Evolutionary conservation across 2,797 vertebrate species (phyloP).

Genomic region (Poeciliopsis infans): DNA sequence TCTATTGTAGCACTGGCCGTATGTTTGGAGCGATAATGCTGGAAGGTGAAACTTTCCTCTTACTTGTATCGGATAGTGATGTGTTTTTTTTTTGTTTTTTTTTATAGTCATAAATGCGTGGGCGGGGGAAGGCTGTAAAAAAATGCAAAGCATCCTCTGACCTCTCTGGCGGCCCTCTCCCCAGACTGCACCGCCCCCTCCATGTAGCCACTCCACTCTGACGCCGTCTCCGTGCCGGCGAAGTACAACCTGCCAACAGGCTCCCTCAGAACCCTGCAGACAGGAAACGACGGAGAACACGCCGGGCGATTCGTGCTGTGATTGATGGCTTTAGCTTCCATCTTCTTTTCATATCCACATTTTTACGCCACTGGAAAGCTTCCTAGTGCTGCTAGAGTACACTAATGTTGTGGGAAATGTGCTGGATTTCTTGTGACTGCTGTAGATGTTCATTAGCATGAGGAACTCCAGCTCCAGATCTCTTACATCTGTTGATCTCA

Average conservation of each 20-base stretch:
- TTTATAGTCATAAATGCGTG: background rate
- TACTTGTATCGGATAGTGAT: background rate
- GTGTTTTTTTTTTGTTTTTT: background rate
- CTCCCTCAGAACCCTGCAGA: conserved; percentile 89
- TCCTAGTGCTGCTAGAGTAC: background rate
- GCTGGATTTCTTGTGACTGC: background rate
- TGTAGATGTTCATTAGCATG: background rate
- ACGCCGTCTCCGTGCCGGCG: conserved; percentile 95
- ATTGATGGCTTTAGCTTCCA: background rate
- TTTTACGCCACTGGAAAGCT: background rate
- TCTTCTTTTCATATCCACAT: background rate
- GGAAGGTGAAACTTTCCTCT: too few species aligned
- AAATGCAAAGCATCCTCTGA: conserved; percentile 52
- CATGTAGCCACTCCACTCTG: conserved; percentile 98
- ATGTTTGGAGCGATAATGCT: background rate
- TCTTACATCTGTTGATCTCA: background rate
- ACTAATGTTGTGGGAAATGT: background rate
- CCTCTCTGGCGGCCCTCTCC: conserved; percentile 95
- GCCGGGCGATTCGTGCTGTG: too few species aligned
- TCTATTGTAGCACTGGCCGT: background rate
- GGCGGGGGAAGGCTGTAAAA: background rate
- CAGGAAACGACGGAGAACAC: background rate
- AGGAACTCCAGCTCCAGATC: background rate
- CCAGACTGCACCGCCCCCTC: conserved; percentile 96
- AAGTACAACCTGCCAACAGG: conserved; percentile 89